Conservation (phyloP, 1,140 invertebrate species). For the Lepidostoma basale region DNA sequence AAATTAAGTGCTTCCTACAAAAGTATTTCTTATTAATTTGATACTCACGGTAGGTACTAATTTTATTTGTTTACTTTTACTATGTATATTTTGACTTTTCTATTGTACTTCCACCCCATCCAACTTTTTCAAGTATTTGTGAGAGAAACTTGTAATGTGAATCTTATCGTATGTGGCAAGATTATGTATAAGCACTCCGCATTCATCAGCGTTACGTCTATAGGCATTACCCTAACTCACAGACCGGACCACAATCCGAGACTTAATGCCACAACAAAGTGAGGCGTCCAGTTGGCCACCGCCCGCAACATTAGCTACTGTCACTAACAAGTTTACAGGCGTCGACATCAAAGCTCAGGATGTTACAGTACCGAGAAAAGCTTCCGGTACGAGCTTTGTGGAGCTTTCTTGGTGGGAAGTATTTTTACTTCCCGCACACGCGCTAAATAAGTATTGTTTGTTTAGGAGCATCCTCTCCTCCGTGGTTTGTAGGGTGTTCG, state of each 20-base stretch:
- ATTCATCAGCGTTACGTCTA: no score
- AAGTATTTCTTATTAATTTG: no score
- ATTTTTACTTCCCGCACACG: slow-evolving; percentile 17
- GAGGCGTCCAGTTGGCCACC: not conserved
- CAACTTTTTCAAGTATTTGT: no score
- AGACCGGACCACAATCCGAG: not conserved
- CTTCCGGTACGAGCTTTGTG: slow-evolving; percentile 23
- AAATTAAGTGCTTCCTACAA: no score
- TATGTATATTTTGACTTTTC: no score
- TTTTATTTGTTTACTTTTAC: no score
- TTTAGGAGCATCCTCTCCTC: slow-evolving; percentile 3
- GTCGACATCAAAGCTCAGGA: slow-evolving; percentile 33
- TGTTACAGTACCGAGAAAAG: slow-evolving; percentile 16
- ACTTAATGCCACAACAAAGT: slow-evolving; percentile 23
- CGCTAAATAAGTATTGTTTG: slow-evolving; percentile 8
- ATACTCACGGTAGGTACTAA: no score
- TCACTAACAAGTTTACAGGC: slow-evolving; percentile 34
- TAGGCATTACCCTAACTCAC: not conserved
- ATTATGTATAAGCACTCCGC: no score
- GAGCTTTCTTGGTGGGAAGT: slow-evolving; percentile 16
- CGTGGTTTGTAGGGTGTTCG: not conserved
- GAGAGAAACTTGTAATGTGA: no score
- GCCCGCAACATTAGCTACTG: slow-evolving; percentile 29
- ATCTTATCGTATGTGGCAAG: no score
- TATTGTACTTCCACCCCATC: no score